Conservation (phyloP, 1,140 invertebrate genomes). For the Brachionus plicatilis region DNA sequence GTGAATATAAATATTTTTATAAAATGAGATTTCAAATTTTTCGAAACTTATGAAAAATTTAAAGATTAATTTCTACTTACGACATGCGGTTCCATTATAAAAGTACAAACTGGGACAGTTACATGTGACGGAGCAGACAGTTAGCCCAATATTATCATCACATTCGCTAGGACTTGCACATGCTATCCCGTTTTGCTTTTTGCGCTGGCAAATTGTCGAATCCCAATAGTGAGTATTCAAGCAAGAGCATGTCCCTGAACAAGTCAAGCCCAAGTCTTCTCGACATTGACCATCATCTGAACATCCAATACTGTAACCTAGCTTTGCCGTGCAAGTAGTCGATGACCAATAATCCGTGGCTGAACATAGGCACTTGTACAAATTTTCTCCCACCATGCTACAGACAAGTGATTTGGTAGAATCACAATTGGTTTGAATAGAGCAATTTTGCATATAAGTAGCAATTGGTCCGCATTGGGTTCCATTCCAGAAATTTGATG, state of each 20-base stretch:
- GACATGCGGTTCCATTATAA: conserved; percentile 23
- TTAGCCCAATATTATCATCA: conserved; percentile 18
- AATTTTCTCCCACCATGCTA: neutral
- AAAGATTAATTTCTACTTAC: neutral
- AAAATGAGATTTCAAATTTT: too few relatives aligned
- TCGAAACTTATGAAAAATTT: neutral
- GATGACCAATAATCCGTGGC: conserved; percentile 11
- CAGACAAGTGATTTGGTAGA: neutral
- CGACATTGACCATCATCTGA: neutral
- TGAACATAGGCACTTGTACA: conserved; percentile 31
- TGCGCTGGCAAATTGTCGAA: neutral
- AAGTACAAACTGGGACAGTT: neutral
- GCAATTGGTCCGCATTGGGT: neutral
- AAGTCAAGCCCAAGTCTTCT: neutral
- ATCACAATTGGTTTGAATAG: neutral
- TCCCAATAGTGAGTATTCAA: neutral
- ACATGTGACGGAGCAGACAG: neutral
- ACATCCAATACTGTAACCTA: neutral
- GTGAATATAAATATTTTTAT: too few relatives aligned
- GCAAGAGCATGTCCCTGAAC: neutral
- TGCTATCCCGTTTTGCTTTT: neutral
- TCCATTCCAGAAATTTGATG: neutral
- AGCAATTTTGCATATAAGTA: neutral
- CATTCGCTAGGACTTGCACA: neutral
- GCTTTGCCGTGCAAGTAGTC: neutral